Evolutionary conservation across 2,888 invertebrate genomes (phyloP).

Genomic region (Chalcis sispes): DNA sequence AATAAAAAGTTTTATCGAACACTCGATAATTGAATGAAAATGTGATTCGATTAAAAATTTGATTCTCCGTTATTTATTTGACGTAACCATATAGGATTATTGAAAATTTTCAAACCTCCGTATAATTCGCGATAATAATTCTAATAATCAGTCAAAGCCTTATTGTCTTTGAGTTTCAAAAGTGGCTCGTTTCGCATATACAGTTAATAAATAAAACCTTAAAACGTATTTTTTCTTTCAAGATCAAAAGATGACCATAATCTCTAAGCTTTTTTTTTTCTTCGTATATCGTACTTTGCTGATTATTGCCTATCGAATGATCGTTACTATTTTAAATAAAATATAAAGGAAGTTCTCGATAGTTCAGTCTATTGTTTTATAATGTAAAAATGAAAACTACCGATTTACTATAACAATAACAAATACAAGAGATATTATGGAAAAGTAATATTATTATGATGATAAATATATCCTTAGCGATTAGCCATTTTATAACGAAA

Average conservation of each 20-base stretch:
- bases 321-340: slow-evolving; percentile 46
- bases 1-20: no score
- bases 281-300: background rate
- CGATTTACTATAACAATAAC: background rate
- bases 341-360: slow-evolving; percentile 34
- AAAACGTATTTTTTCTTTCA: slow-evolving; percentile 1
- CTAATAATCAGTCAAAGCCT: slow-evolving; percentile 64
- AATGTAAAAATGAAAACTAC: slow-evolving; percentile 18
- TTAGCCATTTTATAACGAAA: background rate
- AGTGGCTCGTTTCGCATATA: slow-evolving; percentile 47
- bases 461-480: no score
- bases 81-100: slow-evolving; percentile 15
- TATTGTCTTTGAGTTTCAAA: slow-evolving; percentile 67
- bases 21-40: slow-evolving; percentile 3
- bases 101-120: slow-evolving; percentile 17
- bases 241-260: slow-evolving; percentile 16
- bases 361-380: slow-evolving; percentile 45
- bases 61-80: background rate
- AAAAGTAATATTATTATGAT: no score
- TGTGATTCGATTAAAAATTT: slow-evolving; percentile 45
- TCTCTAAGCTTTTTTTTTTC: slow-evolving; percentile 14
- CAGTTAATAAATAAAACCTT: slow-evolving; percentile 42
- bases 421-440: no score
- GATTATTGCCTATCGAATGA: slow-evolving; percentile 36
- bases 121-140: slow-evolving; percentile 27